Conservation (phyloP, 2,888 invertebrate genomes). For the Odontomyia ornata region DNA sequence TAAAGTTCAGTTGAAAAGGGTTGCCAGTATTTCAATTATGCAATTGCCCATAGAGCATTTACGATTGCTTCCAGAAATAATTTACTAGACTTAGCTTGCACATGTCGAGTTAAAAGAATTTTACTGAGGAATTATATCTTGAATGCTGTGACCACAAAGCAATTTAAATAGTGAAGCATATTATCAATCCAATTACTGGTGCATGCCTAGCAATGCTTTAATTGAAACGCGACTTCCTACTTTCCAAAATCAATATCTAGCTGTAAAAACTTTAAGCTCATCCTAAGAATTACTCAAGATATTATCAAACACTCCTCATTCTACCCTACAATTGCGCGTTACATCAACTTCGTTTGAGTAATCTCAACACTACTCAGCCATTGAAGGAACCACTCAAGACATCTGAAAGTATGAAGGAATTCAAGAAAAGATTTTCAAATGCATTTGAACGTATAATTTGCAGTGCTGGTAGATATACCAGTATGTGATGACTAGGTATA, state of each 20-base stretch:
- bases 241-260: neutral
- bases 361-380: neutral
- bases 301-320: neutral
- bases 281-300: neutral
- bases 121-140: too few species aligned
- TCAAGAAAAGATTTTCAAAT: neutral
- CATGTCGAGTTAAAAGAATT: too few species aligned
- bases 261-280: neutral
- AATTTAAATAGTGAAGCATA: too few species aligned
- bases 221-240: neutral
- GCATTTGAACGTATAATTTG: slow-evolving; percentile 3
- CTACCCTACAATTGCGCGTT: neutral
- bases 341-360: neutral
- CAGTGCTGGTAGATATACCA: too few species aligned
- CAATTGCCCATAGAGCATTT: too few species aligned
- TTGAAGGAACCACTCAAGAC: slow-evolving; percentile 14
- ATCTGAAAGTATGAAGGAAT: neutral
- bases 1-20: too few species aligned
- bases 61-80: too few species aligned
- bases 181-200: too few species aligned
- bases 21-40: too few species aligned
- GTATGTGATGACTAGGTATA: neutral
- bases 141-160: too few species aligned
- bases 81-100: too few species aligned
- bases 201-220: too few species aligned